Percentiles rank a stretch among this genome's conserved stretches.
Conservation (phyloP, 2,888 invertebrate genomes). For the Allophyes oxyacanthae region DNA sequence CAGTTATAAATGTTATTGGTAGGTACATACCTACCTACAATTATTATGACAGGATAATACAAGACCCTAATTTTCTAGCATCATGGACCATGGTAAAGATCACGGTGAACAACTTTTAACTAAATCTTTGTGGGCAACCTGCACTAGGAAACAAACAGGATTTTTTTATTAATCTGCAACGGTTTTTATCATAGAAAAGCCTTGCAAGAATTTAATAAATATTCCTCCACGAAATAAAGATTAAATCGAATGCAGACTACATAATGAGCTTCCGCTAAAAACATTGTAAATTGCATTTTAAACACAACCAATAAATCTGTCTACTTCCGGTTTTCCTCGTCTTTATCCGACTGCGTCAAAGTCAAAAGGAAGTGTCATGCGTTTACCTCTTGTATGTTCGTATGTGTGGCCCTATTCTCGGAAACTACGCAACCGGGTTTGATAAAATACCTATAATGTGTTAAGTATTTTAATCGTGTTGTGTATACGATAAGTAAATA, state of each 20-base stretch:
- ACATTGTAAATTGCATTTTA: slow-evolving; percentile 13
- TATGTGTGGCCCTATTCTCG: not conserved
- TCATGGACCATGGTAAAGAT: too few species aligned
- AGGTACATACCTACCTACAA: too few species aligned
- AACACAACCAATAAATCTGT: slow-evolving; percentile 33
- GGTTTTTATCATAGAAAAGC: not conserved
- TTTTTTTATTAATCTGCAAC: too few species aligned
- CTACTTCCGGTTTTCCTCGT: slow-evolving; percentile 27
- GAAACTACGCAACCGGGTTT: not conserved
- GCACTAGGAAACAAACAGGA: too few species aligned
- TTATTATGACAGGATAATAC: too few species aligned
- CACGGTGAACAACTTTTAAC: too few species aligned
- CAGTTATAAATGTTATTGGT: too few species aligned
- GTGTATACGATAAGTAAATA: too few species aligned
- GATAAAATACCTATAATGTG: too few species aligned
- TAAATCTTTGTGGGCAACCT: too few species aligned
- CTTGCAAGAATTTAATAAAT: slow-evolving; percentile 2
- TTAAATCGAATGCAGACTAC: slow-evolving; percentile 12
- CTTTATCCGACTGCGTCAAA: slow-evolving; percentile 23
- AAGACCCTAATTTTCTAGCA: too few species aligned
- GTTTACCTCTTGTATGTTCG: slow-evolving; percentile 8
- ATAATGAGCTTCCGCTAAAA: slow-evolving; percentile 21
- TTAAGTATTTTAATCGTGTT: too few species aligned
- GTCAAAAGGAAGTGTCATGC: slow-evolving; percentile 12
- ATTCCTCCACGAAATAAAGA: slow-evolving; percentile 6